phyloP scores from a whole-genome alignment of 1,140 invertebrate genomes.

The Drosophila lacertosa region DNA sequence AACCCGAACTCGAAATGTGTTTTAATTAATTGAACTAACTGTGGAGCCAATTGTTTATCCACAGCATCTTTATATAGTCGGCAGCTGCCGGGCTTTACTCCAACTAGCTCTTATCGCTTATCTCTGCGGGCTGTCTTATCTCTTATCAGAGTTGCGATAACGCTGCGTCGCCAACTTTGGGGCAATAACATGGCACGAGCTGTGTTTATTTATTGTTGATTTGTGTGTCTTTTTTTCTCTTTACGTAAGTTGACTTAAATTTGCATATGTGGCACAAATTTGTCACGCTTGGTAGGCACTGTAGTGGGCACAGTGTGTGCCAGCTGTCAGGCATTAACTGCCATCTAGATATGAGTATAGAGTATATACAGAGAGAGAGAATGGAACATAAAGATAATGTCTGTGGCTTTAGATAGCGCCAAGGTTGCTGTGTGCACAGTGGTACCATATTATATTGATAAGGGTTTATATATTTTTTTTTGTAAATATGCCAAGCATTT shows the following conservation, averaged over 20 bases:
- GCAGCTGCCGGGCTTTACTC: conserved; percentile 23
- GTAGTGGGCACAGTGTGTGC: conserved; percentile 19
- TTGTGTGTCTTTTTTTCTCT: conserved; percentile 13
- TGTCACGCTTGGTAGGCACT: conserved; percentile 32
- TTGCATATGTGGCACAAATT: conserved; percentile 68
- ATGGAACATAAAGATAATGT: conserved; percentile 35
- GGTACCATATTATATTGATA: conserved; percentile 12
- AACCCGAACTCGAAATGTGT: conserved; percentile 17
- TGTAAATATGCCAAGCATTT: conserved; percentile 11
- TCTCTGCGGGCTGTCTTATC: conserved; percentile 12
- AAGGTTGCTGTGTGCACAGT: conserved; percentile 34
- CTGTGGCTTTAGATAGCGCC: conserved; percentile 37
- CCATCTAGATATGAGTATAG: conserved; percentile 9
- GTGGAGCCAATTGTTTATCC: conserved; percentile 12
- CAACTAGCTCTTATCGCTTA: conserved; percentile 20
- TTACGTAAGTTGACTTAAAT: conserved; percentile 64
- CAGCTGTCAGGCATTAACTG: conserved; percentile 29
- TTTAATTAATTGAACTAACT: conserved; percentile 47
- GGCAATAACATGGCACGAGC: conserved; percentile 52
- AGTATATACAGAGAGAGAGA: conserved; percentile 5
- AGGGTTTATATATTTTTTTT: no score
- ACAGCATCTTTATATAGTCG: conserved; percentile 42
- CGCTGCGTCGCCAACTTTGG: conserved; percentile 54
- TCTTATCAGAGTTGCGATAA: conserved; percentile 52
- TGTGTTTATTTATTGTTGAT: conserved; percentile 19